Conservation (phyloP, 2,797 vertebrate species). For the Lepilemur ruficaudatus region DNA sequence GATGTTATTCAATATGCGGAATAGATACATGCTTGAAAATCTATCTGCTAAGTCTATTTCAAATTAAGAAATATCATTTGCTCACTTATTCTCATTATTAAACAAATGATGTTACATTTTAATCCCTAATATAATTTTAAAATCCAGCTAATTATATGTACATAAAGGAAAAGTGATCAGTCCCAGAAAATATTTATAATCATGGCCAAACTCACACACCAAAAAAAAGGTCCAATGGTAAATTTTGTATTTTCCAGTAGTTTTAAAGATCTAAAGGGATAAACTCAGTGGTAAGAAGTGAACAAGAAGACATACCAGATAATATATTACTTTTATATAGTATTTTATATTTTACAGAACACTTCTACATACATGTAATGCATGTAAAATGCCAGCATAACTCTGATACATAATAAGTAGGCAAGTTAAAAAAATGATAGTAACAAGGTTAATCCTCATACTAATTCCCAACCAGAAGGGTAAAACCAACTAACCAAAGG, state of each 20-base stretch:
- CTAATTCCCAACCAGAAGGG: not conserved
- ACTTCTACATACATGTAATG: not conserved
- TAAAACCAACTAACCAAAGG: slow-evolving; percentile 38
- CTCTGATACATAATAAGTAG: not conserved
- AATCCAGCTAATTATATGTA: not conserved
- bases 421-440: not conserved
- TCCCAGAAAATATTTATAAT: slow-evolving; percentile 33
- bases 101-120: slow-evolving; percentile 19
- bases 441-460: not conserved
- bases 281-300: slow-evolving; percentile 22
- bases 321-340: not conserved
- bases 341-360: slow-evolving; percentile 33
- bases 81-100: slow-evolving; percentile 19
- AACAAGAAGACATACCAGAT: not conserved
- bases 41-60: slow-evolving; percentile 25
- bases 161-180: slow-evolving; percentile 1
- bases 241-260: slow-evolving; percentile 1
- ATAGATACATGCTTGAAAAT: not conserved
- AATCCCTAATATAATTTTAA: slow-evolving; percentile 23
- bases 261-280: slow-evolving; percentile 42
- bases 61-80: slow-evolving; percentile 43
- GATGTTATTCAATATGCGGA: not conserved
- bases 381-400: not conserved
- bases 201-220: slow-evolving; percentile 10
- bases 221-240: not conserved